phyloP scores from a whole-genome alignment of 2,888 invertebrate genomes.

The Rutpela maculata region DNA sequence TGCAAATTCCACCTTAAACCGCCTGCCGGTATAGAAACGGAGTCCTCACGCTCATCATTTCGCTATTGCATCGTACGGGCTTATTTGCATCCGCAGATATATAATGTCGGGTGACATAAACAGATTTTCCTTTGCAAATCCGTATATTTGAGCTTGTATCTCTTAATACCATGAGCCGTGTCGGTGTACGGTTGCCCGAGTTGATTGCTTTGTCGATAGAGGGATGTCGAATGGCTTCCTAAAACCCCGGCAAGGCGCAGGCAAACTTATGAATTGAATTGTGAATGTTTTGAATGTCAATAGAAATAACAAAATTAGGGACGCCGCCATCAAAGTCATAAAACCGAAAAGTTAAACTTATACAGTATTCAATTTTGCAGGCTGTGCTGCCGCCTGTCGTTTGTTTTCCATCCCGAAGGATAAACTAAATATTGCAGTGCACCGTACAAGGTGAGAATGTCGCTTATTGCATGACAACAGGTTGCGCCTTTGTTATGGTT shows the following conservation, averaged over 20 bases:
- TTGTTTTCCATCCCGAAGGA: conserved; percentile 20
- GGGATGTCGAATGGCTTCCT: conserved; percentile 31
- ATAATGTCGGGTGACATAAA: conserved; percentile 28
- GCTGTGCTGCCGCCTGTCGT: conserved; percentile 17
- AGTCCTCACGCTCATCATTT: conserved; percentile 14
- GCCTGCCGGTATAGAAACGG: conserved; percentile 2
- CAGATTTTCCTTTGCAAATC: conserved; percentile 24
- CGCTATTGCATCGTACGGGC: conserved; percentile 9
- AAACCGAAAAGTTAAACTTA: conserved; percentile 23
- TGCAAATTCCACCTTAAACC: conserved; percentile 19
- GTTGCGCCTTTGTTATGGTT: conserved; percentile 20
- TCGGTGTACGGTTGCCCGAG: conserved; percentile 8
- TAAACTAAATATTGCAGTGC: conserved; percentile 18
- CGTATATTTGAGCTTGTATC: conserved; percentile 32
- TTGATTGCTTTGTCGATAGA: conserved; percentile 38
- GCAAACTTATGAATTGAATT: conserved; percentile 34
- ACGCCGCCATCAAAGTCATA: conserved; percentile 14
- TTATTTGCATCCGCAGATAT: conserved; percentile 27
- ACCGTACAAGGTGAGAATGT: conserved; percentile 7
- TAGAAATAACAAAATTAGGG: conserved; percentile 29
- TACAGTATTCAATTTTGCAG: conserved; percentile 9
- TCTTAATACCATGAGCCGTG: conserved; percentile 16
- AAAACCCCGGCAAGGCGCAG: conserved; percentile 19
- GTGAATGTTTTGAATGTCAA: conserved; percentile 32
- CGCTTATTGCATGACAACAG: conserved; percentile 26